A percentile compares a stretch with the other conserved stretches of the same genome.
These are phyloP conservation scores for Branchellion lobata DNA, from an alignment of 2,888 invertebrate species.

Conservation along the genomic window DNA sequence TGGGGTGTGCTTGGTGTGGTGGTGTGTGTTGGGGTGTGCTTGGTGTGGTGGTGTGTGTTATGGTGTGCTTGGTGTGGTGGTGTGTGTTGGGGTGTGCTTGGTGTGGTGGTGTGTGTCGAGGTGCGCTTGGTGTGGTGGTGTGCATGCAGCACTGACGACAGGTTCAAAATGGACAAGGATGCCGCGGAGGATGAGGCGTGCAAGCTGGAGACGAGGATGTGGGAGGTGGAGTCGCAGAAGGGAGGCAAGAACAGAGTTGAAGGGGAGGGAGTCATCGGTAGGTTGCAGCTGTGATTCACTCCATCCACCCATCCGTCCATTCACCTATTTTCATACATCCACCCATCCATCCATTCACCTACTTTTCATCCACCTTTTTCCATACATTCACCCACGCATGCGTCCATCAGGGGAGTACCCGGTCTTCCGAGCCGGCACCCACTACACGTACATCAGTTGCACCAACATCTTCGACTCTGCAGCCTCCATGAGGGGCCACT, in stretches of 20 bases:
- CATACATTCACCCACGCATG: too few relatives aligned
- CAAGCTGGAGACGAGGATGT: constrained; percentile 57
- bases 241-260: constrained; percentile 55
- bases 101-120: too few relatives aligned
- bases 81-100: too few relatives aligned
- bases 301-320: too few relatives aligned
- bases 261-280: constrained; percentile 57
- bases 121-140: too few relatives aligned
- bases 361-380: neutral
- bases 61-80: too few relatives aligned
- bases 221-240: constrained; percentile 56
- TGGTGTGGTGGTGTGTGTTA: too few relatives aligned
- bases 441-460: constrained; percentile 57
- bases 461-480: constrained; percentile 55
- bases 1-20: too few relatives aligned
- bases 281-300: constrained; percentile 47
- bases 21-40: too few relatives aligned
- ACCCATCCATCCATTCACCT: neutral
- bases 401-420: constrained; percentile 53
- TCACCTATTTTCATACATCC: too few relatives aligned
- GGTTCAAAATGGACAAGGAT: neutral
- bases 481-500: constrained; percentile 57
- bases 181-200: constrained; percentile 51
- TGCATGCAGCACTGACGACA: too few relatives aligned
- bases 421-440: constrained; percentile 56